Evolutionary conservation across 2,113 vertebrate species (phyloP).

Genomic region (Elachura formosa): DNA sequence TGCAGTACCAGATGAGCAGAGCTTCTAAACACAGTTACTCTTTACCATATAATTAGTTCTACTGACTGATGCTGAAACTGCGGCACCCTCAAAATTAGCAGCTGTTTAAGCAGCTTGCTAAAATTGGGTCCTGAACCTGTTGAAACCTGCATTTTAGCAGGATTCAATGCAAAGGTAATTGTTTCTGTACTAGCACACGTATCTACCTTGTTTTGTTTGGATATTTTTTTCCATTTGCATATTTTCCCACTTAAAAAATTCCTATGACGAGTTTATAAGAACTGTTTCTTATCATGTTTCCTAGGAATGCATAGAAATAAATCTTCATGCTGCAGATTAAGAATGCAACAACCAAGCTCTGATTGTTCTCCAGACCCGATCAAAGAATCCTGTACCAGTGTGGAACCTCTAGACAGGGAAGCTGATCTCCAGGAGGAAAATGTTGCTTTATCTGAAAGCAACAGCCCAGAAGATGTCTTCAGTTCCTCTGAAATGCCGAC

Average conservation of each 20-base stretch:
- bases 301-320: neutral
- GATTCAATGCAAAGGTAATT: neutral
- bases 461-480: neutral
- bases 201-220: neutral
- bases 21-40: neutral
- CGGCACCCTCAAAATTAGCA: neutral
- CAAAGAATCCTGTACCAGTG: neutral
- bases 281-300: neutral
- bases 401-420: neutral
- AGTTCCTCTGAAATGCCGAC: neutral
- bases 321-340: neutral
- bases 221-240: neutral
- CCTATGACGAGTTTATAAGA: neutral
- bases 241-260: neutral
- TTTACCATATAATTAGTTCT: neutral
- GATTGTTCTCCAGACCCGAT: neutral
- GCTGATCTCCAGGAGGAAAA: neutral
- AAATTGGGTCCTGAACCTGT: neutral
- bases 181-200: neutral
- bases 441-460: neutral
- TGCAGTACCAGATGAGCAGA: neutral
- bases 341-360: constrained; percentile 16
- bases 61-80: neutral
- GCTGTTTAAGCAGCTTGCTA: neutral
- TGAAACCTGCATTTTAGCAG: neutral